A percentile compares a stretch with the other conserved stretches of the same genome.
Conservation (phyloP, 2,888 invertebrate species). For the Temnothorax unifasciatus region DNA sequence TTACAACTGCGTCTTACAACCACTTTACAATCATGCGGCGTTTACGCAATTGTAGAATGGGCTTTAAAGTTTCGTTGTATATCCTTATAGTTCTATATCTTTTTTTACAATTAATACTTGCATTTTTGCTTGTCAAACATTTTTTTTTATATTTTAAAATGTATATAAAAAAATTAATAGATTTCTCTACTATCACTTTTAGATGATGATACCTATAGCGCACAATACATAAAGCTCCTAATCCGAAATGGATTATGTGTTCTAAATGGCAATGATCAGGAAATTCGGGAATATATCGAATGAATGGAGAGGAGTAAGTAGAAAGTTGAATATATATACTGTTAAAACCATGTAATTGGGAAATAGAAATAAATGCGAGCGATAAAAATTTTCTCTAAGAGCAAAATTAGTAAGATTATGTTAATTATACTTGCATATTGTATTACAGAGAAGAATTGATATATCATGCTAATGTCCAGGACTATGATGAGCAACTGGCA, state of each 20-base stretch:
- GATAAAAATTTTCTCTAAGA: slow-evolving; percentile 14
- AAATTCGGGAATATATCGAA: neutral
- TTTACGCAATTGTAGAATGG: too few relatives aligned
- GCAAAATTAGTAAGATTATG: neutral
- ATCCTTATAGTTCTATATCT: too few relatives aligned
- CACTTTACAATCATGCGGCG: too few relatives aligned
- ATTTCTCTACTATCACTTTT: slow-evolving; percentile 1
- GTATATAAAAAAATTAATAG: slow-evolving; percentile 12
- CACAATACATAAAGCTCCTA: neutral
- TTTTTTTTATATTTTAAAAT: slow-evolving; percentile 5
- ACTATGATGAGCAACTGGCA: slow-evolving; percentile 7
- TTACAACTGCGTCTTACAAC: too few relatives aligned
- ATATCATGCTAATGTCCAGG: neutral
- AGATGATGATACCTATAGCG: neutral
- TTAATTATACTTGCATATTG: neutral
- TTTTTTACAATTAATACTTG: slow-evolving; percentile 10
- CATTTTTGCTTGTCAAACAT: neutral
- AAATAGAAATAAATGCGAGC: neutral
- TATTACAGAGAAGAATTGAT: slow-evolving; percentile 9
- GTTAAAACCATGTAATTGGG: neutral
- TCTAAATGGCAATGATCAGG: neutral
- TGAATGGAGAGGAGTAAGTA: neutral
- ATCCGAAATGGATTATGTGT: neutral
- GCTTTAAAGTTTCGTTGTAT: too few relatives aligned
- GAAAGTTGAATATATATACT: slow-evolving; percentile 5